Evolutionary conservation across 2,797 vertebrate species (phyloP).

Genomic region (Menidia menidia): DNA sequence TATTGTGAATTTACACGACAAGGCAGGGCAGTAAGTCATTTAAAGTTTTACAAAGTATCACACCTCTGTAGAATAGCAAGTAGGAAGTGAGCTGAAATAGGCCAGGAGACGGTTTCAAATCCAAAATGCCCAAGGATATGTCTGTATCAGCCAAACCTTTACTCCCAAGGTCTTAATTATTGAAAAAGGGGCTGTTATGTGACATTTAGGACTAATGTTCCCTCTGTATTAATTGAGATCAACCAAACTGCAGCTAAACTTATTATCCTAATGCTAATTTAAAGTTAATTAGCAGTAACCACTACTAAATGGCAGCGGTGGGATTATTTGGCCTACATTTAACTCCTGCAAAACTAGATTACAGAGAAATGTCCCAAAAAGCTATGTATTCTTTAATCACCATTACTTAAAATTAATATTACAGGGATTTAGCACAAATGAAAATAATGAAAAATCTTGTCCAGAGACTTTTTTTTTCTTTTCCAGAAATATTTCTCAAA

Average conservation of each 20-base stretch:
- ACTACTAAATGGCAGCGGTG: constrained; percentile 52
- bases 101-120: constrained; percentile 36
- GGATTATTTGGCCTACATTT: constrained; percentile 38
- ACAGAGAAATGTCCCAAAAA: background rate
- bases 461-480: background rate
- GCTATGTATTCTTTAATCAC: background rate
- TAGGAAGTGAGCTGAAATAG: constrained; percentile 32
- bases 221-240: constrained; percentile 63
- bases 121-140: constrained; percentile 29
- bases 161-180: constrained; percentile 69
- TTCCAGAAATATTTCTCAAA: background rate
- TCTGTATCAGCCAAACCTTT: constrained; percentile 46
- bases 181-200: constrained; percentile 61
- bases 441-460: background rate
- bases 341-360: constrained; percentile 11
- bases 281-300: constrained; percentile 55
- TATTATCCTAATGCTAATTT: constrained; percentile 52
- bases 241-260: constrained; percentile 52
- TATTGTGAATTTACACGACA: constrained; percentile 76
- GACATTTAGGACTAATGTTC: constrained; percentile 70
- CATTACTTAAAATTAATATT: background rate
- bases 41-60: constrained; percentile 80
- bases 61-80: constrained; percentile 73
- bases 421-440: background rate
- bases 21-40: constrained; percentile 75